Evolutionary conservation across 35 echinoderm and acorn worm species (phyloP).

Genomic region (Antedon bifida): DNA sequence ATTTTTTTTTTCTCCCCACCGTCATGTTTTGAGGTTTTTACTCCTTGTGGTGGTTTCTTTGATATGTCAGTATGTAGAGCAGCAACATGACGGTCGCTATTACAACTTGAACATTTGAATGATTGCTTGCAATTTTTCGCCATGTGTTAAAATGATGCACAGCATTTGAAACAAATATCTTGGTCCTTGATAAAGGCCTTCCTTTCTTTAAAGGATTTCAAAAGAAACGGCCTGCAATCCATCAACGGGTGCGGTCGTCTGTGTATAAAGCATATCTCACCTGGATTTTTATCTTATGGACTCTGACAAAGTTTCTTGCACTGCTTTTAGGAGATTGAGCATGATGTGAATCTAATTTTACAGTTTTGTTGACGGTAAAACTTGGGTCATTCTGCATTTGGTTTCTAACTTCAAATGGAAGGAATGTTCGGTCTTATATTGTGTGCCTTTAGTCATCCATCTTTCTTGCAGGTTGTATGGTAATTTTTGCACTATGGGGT

Average conservation of each 20-base stretch:
- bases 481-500: not conserved
- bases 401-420: not conserved
- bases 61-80: not conserved
- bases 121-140: conserved; percentile 21
- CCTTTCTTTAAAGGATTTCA: conserved; percentile 18
- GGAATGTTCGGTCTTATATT: not conserved
- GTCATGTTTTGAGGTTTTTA: not conserved
- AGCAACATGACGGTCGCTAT: not conserved
- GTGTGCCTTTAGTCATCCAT: not conserved
- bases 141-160: conserved; percentile 4
- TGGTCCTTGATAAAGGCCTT: conserved; percentile 22
- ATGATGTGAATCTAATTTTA: not conserved
- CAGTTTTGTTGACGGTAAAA: not conserved
- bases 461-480: not conserved
- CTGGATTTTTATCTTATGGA: not conserved
- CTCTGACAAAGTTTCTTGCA: too few species aligned
- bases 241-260: conserved; percentile 28
- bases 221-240: conserved; percentile 15
- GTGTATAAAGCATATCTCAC: conserved; percentile 22
- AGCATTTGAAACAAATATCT: conserved; percentile 17
- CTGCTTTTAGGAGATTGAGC: too few species aligned
- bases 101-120: conserved; percentile 11
- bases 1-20: not conserved
- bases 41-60: not conserved
- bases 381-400: not conserved